Conservation (phyloP, 2,797 vertebrate species). For the Perodicticus potto region DNA sequence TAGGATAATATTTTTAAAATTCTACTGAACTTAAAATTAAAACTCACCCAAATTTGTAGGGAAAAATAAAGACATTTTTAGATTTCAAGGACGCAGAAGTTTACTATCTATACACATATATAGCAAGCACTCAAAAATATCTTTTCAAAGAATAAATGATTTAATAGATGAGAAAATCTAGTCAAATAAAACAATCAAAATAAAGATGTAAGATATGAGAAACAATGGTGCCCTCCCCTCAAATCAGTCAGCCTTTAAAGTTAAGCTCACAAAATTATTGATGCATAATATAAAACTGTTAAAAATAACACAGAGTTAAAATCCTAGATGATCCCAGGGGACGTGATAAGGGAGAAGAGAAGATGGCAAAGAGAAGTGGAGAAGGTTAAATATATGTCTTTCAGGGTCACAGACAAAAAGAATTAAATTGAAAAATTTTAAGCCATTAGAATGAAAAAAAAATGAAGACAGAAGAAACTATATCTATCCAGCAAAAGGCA, state of each 20-base stretch:
- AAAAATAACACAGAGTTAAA: background rate
- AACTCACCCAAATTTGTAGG: background rate
- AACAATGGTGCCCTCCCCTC: background rate
- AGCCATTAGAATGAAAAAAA: background rate
- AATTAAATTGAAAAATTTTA: background rate
- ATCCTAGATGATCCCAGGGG: background rate
- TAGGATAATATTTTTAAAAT: background rate
- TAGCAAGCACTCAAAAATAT: background rate
- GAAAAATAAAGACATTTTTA: constrained; percentile 46
- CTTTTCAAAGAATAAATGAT: background rate
- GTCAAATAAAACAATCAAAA: background rate
- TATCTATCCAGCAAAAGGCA: background rate
- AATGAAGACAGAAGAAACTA: background rate
- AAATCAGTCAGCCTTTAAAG: background rate
- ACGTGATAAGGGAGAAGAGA: background rate
- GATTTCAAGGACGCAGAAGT: background rate
- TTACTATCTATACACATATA: background rate
- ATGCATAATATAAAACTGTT: background rate
- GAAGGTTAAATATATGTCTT: background rate
- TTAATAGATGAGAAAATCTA: background rate
- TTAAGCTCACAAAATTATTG: background rate
- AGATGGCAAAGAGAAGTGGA: background rate
- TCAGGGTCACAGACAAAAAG: background rate
- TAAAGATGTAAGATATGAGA: background rate
- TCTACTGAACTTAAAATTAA: constrained; percentile 45